Conservation (phyloP, 2,113 vertebrate species). For the Mionectes macconnelli region DNA sequence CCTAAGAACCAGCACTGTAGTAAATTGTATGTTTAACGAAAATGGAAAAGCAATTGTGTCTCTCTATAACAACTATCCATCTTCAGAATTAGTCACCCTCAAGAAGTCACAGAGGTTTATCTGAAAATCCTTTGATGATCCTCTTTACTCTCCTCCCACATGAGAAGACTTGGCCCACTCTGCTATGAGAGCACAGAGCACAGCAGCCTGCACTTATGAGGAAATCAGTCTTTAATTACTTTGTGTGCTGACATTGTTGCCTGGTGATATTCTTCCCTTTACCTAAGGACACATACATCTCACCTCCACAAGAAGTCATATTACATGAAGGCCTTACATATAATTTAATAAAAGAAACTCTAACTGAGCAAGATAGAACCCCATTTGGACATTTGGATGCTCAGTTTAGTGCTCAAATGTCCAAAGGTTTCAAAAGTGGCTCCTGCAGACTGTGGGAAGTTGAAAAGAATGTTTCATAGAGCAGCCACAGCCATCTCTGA, state of each 20-base stretch:
- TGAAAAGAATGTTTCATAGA: neutral
- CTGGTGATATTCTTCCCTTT: neutral
- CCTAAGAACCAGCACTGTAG: neutral
- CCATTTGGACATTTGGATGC: neutral
- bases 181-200: neutral
- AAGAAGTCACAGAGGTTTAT: neutral
- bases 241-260: neutral
- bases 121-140: neutral
- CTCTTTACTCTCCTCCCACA: neutral
- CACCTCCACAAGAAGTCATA: neutral
- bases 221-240: neutral
- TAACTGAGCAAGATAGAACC: neutral
- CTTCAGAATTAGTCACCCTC: neutral
- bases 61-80: neutral
- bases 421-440: neutral
- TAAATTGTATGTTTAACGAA: neutral
- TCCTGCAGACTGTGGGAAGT: neutral
- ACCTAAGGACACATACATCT: neutral
- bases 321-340: neutral
- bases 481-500: neutral
- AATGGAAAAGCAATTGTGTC: neutral
- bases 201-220: neutral
- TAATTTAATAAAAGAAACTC: neutral
- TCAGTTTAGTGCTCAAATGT: accelerated
- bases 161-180: neutral